Evolutionary conservation across 2,113 vertebrate species (phyloP), one percentile per base, ranked within the genome.

Genomic region (Gnathonemus longibarbis): DNA sequence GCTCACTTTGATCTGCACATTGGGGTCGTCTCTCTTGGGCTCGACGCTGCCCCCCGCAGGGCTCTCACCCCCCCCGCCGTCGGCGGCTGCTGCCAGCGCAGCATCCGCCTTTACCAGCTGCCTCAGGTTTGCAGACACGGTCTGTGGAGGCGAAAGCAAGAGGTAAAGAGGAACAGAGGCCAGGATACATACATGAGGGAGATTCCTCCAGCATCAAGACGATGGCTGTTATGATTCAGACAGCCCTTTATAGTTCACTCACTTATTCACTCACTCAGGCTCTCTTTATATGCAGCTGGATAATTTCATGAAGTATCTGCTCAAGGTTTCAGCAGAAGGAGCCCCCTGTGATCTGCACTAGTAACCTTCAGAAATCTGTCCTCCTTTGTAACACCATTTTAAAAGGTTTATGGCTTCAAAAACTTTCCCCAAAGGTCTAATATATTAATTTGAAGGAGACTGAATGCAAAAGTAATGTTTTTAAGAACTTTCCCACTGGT

Each of bases 1-100:
- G 92, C 97, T 95, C 19, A 98, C 98, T 94, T 97, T 97, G 95
- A 99, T 99, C 93, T 99, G 98, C 91, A 99, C 96, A 91, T 97
- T 96, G 95, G 97, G 93, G 92, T 97, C 97, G 95, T 98, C 96
- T 90, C 94, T 94, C 91, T 93, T 93, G 88, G 94, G 85, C 91
- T 92, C 95, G 91, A 93, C 88, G 0, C 80, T 77, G 10, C 90
- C 84, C 92, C 74, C 39, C 89, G 91, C 92, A 83, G 95, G 92
- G 91, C 93, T 93, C 93, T 93, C 94, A 24, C 19, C 85, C 3
- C 85, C 46, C 4, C 46, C 8, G 11, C 8, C 8, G 45, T 5
- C 13, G 46, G 92, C 62, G 17, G 89, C 88, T 70, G 13, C 15
- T 2, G 0, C 35, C 74, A 86, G 5, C 8, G 42, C n/a, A 1